phyloP scores from a whole-genome alignment of 2,113 vertebrate genomes.

The Nycticorax nycticorax region DNA sequence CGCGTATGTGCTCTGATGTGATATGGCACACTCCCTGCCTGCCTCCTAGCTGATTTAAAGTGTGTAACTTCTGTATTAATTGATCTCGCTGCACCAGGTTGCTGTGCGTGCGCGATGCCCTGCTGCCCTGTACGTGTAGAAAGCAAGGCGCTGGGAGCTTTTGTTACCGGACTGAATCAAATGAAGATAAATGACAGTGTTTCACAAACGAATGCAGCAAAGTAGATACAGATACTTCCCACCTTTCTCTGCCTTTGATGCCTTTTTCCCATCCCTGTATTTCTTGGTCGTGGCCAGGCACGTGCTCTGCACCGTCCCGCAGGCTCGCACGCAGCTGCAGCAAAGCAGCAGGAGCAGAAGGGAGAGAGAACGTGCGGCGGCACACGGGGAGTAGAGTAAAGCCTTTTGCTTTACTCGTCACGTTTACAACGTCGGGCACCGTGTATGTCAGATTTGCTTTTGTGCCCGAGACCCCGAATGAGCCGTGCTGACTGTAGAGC shows the following conservation, averaged over 20 bases:
- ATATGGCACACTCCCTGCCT: not conserved
- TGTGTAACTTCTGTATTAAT: not conserved
- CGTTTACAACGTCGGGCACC: accelerated
- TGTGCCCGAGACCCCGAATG: not conserved
- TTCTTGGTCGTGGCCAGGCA: not conserved
- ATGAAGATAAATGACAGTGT: not conserved
- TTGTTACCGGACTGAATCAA: not conserved
- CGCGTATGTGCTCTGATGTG: not conserved
- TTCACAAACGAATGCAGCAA: not conserved
- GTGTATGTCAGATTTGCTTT: not conserved
- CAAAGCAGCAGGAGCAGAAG: not conserved
- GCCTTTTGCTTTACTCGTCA: no score
- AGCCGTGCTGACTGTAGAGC: not conserved
- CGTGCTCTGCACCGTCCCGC: not conserved
- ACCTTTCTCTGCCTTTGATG: not conserved
- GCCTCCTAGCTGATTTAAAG: not conserved
- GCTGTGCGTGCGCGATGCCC: accelerated
- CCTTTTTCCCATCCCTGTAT: not conserved
- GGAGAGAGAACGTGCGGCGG: not conserved
- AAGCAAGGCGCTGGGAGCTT: not conserved
- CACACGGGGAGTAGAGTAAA: not conserved
- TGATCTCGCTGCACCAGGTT: not conserved
- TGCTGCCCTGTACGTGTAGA: not conserved
- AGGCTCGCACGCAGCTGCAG: not conserved
- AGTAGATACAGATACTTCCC: not conserved